Conservation (phyloP, 2,113 vertebrate species). For the Barnardius zonarius region DNA sequence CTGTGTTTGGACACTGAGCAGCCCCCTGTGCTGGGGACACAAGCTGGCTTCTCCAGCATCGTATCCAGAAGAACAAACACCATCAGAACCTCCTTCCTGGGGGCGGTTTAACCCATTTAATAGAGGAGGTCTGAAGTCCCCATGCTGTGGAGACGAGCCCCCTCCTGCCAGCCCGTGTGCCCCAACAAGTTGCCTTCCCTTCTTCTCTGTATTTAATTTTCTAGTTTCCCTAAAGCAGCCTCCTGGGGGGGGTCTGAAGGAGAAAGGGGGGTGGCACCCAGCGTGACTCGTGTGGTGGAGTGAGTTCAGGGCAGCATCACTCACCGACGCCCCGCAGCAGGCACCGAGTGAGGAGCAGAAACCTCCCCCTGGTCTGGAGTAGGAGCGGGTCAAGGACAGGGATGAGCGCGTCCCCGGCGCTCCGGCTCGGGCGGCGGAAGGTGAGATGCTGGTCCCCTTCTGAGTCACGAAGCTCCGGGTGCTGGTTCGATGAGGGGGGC, state of each 20-base stretch:
- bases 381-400: fast-evolving
- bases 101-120: background rate
- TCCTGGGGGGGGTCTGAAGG: no score
- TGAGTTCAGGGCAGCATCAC: fast-evolving
- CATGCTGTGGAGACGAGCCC: fast-evolving
- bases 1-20: no score
- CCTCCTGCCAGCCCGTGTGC: fast-evolving
- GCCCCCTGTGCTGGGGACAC: fast-evolving
- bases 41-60: background rate
- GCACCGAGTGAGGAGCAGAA: background rate
- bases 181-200: background rate
- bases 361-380: background rate
- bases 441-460: background rate
- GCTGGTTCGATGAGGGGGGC: constrained; percentile 52
- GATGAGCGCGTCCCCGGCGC: background rate
- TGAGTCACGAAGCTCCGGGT: constrained; percentile 47
- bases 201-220: background rate
- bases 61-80: background rate
- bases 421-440: background rate
- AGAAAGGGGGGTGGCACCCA: background rate
- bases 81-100: background rate
- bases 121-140: background rate
- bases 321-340: fast-evolving
- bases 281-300: fast-evolving
- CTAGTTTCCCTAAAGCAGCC: background rate